Evolutionary conservation across 1,140 invertebrate species (phyloP).

Genomic region (Potamilus streckersoni): DNA sequence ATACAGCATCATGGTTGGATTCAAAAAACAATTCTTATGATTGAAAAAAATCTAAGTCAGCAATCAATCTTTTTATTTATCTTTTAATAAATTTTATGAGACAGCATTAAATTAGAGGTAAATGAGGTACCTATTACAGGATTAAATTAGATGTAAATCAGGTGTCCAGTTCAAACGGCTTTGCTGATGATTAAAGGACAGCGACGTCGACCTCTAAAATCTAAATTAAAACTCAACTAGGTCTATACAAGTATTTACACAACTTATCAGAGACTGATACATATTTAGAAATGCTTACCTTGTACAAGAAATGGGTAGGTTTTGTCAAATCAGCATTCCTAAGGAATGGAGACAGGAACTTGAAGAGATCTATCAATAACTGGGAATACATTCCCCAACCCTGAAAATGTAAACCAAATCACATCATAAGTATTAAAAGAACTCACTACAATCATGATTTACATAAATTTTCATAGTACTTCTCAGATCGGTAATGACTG

Average conservation of each 20-base stretch:
- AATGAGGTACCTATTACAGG: background rate
- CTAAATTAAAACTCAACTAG: background rate
- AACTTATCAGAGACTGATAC: background rate
- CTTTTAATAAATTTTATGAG: too few relatives aligned
- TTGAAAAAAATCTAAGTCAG: too few relatives aligned
- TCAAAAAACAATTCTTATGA: too few relatives aligned
- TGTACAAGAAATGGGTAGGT: slow-evolving; percentile 93
- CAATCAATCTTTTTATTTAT: too few relatives aligned
- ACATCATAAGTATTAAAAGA: too few relatives aligned
- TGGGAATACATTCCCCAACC: slow-evolving; percentile 78
- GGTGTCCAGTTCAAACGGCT: background rate
- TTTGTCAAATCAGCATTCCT: slow-evolving; percentile 95
- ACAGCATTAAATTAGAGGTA: background rate
- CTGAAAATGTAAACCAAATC: slow-evolving; percentile 35
- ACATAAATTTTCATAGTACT: too few relatives aligned
- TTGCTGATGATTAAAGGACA: too few relatives aligned
- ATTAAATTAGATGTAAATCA: background rate
- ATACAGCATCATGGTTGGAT: too few relatives aligned
- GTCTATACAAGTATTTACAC: too few relatives aligned
- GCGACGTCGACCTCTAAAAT: background rate
- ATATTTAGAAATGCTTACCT: slow-evolving; percentile 60
- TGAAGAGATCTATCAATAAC: slow-evolving; percentile 94
- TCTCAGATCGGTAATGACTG: background rate
- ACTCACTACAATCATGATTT: too few relatives aligned
- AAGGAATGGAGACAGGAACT: slow-evolving; percentile 95